Base-by-base conservation (phyloP, 2,888 invertebrate genomes). In the Habroteleia sp. region DNA sequence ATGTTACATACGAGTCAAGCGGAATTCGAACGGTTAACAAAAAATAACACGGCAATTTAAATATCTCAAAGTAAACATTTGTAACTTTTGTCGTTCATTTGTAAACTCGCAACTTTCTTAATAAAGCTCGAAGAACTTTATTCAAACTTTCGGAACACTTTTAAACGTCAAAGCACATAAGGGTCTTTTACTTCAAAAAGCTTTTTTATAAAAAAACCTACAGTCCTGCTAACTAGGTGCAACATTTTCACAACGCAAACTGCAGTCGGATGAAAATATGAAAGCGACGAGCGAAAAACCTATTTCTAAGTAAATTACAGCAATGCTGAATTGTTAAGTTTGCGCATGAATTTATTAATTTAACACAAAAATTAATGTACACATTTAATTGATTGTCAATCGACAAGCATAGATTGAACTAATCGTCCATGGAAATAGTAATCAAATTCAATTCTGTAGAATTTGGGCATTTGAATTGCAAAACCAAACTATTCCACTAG, bases 121-220 rank as follows among this genome's bases (percentile, higher is more conserved):
- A 62, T 62, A 48, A 62, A 50, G 62, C 62, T 48, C 27, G 29
- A 29, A 62, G 41, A 62, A 62, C 48, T 62, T 48, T 39, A 62
- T 62, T 48, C 62, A 60, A 39, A 60, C 60, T 48, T 44, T 46
- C 27, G 37, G 11, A 60, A 60, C 46, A 62, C 62, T 62, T 50
- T 62, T 50, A 41, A 48, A 62, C 62, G 62, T 62, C 62, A 62
- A 48, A 62, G 62, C 33, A 50, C 62, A 41, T 50, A 62, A 62
- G 48, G 62, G 62, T 62, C 60, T 62, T 48, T 50, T 62, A 48
- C 62, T 35, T 62, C 48, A 48, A 29, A 62, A 62, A 48, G 48
- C 62, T 62, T 62, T 62, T 62, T 62, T 48, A 48, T 46, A 50
- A 46, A 50, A 46, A 48, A 52, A 20, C 25, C 29, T 41, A 48